Evolutionary conservation across 1,140 invertebrate species (phyloP).

Genomic region (Penaeus indicus): DNA sequence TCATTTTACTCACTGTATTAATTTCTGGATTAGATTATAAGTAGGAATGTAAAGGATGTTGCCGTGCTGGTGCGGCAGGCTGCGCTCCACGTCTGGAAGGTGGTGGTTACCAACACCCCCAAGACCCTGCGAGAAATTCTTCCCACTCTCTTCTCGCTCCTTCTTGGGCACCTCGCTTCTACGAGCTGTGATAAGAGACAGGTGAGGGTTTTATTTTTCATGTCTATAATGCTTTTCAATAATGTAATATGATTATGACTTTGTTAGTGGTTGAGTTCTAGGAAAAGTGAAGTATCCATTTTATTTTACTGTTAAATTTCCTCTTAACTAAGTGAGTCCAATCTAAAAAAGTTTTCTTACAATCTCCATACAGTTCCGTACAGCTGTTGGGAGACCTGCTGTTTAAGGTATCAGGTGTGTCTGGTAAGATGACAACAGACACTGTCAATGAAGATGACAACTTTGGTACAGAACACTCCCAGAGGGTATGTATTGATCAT

Average conservation of each 20-base stretch:
- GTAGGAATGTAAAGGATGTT: conserved; percentile 77
- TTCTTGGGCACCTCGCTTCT: conserved; percentile 93
- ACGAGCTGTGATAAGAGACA: conserved; percentile 96
- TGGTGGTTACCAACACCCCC: conserved; percentile 96
- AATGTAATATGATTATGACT: too few relatives aligned
- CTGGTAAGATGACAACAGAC: conserved; percentile 99
- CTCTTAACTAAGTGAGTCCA: not conserved
- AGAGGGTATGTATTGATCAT: conserved; percentile 72
- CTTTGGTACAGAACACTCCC: conserved; percentile 97
- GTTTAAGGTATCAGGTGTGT: conserved; percentile 96
- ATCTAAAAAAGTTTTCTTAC: not conserved
- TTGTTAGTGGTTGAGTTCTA: too few relatives aligned
- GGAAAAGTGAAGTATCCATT: not conserved
- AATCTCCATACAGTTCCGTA: conserved; percentile 81
- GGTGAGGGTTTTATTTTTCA: conserved; percentile 68
- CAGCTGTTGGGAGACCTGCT: conserved; percentile 96
- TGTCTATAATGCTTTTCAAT: not conserved
- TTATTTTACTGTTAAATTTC: conserved; percentile 32
- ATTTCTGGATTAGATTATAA: not conserved
- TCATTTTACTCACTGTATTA: conserved; percentile 7
- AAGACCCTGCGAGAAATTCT: conserved; percentile 96
- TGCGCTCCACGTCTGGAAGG: conserved; percentile 97
- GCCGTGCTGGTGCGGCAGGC: conserved; percentile 97
- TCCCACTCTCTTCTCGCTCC: conserved; percentile 90
- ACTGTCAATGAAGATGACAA: conserved; percentile 98